phyloP scores from a whole-genome alignment of 1,140 invertebrate genomes.

The Sycophila sp. region DNA sequence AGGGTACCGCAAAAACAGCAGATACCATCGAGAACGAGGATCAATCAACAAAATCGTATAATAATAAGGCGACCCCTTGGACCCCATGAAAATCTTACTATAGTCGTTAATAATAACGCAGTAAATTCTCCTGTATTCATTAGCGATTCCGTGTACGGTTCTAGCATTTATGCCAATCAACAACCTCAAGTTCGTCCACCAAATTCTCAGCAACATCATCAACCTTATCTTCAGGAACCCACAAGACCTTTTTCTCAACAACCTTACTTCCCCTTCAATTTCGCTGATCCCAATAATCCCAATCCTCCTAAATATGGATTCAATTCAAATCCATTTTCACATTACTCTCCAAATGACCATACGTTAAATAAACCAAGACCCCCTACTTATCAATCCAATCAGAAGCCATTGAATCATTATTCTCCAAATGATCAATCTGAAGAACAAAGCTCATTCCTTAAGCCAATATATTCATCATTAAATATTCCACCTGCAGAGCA shows the following conservation, averaged over 20 bases:
- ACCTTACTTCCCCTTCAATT: conserved; percentile 51
- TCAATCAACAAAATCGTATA: conserved; percentile 59
- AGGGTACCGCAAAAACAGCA: conserved; percentile 28
- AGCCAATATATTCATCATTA: not conserved
- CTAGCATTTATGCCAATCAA: conserved; percentile 42
- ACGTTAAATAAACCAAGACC: no score
- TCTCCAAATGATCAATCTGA: no score
- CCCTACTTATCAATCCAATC: no score
- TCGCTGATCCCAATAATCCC: conserved; percentile 55
- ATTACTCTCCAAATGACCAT: no score
- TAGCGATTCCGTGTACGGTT: conserved; percentile 54
- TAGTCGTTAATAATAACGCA: conserved; percentile 58
- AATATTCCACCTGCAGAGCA: not conserved
- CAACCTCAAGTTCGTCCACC: not conserved
- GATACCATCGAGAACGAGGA: conserved; percentile 48
- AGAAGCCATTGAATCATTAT: no score
- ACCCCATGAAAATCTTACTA: conserved; percentile 55
- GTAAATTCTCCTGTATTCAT: conserved; percentile 58
- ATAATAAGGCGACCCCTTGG: conserved; percentile 51
- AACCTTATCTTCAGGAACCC: conserved; percentile 33
- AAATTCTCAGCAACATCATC: not conserved
- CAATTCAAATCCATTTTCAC: conserved; percentile 40
- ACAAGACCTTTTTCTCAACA: conserved; percentile 7
- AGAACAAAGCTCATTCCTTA: no score
- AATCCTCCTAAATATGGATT: conserved; percentile 55